Base-by-base conservation (phyloP, 2,113 vertebrate genomes). In the Lepus europaeus region DNA sequence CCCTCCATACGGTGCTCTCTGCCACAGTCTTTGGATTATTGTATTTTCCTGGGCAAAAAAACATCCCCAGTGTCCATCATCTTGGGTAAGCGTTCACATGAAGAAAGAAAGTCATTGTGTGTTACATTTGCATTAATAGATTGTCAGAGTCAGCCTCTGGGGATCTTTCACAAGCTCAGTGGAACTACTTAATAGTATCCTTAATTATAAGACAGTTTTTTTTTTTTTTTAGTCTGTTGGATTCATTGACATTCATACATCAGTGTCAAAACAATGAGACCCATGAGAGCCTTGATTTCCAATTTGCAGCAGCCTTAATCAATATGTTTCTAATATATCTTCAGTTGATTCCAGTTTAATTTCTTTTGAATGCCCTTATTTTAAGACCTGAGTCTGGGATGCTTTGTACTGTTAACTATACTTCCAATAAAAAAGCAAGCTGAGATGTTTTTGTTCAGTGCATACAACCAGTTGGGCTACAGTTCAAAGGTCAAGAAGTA, bases 61-160 rank as follows among this genome's bases (percentile, higher is more conserved):
- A 13, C 0, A 1, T 39, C 31, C 27, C 10, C n/a, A 74, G 2
- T 59, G 19, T 76, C 74, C 12, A 33, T 73, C 76, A 84, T 91
- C 90, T 63, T 68, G 19, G 22, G 27, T 39, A 76, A 73, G 69
- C 45, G 87, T 49, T n/a, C 70, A 84, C 49, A 77, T 51, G 27
- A 80, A 93, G n/a, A 76, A 63, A 95, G n/a, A 19, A 89, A 92
- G 36, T 72, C 64, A 90, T 73, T 69, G 79, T 20, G 19, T 70
- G 22, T 74, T 53, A 33, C 19, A 61, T 80, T 82, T 45, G 66
- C 74, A 89, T 29, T 69, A 91, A 70, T 19, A 87, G 79, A 89
- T 33, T 45, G 27, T 74, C 25, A 89, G 59, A 61, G 61, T 83
- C 79, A 95, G 83, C 86, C 56, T 53, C 64, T 22, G 6, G 39